A percentile compares a stretch with the other conserved stretches of the same genome.
phyloP scores from a whole-genome alignment of 2,888 invertebrate genomes.

The Synergus itoensis region DNA sequence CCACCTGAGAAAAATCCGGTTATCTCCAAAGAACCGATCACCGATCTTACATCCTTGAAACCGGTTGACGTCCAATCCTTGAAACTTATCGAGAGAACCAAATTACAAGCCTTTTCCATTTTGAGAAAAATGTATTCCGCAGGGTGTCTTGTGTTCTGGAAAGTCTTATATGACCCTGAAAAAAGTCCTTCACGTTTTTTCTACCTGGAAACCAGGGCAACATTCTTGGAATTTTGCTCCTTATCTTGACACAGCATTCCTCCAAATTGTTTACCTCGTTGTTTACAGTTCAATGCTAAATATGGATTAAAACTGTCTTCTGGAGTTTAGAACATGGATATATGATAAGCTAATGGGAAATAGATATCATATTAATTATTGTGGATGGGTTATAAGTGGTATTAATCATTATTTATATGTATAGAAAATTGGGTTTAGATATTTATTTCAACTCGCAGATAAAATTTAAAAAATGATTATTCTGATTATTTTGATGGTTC shows the following conservation, averaged over 20 bases:
- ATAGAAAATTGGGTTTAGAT: not conserved
- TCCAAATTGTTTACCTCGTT: not conserved
- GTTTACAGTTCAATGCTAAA: not conserved
- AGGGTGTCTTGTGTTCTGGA: not conserved
- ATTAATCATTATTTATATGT: no score
- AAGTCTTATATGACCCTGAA: not conserved
- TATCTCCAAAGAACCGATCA: constrained; percentile 21
- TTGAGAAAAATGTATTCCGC: constrained; percentile 20
- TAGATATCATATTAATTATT: not conserved
- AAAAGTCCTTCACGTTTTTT: not conserved
- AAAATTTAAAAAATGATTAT: not conserved
- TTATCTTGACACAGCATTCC: not conserved
- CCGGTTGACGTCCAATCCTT: not conserved
- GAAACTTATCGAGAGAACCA: constrained; percentile 12
- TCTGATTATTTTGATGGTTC: not conserved
- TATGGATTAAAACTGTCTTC: no score
- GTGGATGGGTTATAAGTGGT: not conserved
- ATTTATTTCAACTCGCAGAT: not conserved
- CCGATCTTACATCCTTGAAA: constrained; percentile 16
- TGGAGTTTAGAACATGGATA: no score
- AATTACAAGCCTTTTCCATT: constrained; percentile 39
- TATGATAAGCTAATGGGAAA: no score
- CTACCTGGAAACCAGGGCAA: not conserved
- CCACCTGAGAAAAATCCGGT: constrained; percentile 33
- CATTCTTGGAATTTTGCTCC: not conserved